Evolutionary conservation across 1,140 invertebrate species (phyloP).

Genomic region (Propsilocerus akamusi): DNA sequence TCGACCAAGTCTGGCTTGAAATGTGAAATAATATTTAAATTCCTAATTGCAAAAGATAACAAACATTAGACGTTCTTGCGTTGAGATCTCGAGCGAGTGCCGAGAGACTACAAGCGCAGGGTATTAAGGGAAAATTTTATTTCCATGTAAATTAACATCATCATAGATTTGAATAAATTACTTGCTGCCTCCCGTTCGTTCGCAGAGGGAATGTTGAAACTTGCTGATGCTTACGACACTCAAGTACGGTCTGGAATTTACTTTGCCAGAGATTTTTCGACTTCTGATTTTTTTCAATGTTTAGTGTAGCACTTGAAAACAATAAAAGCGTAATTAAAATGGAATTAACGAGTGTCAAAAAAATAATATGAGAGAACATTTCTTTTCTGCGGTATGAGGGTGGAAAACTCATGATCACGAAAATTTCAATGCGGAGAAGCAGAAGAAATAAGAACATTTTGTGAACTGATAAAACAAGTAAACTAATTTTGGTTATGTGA

Average conservation of each 20-base stretch:
- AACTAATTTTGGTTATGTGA: too few relatives aligned
- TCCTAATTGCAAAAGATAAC: not conserved
- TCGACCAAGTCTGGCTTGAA: not conserved
- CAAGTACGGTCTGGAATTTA: too few relatives aligned
- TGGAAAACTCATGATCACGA: too few relatives aligned
- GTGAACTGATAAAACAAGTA: too few relatives aligned
- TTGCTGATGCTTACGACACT: too few relatives aligned
- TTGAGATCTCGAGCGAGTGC: not conserved
- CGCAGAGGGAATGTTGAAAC: too few relatives aligned
- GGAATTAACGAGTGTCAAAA: not conserved
- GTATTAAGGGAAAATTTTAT: slow-evolving; percentile 1
- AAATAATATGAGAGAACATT: not conserved
- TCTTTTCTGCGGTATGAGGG: not conserved
- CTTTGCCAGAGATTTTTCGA: too few relatives aligned
- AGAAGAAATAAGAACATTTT: too few relatives aligned
- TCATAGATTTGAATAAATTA: slow-evolving; percentile 4
- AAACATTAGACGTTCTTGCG: not conserved
- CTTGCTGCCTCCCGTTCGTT: too few relatives aligned
- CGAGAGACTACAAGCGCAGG: not conserved
- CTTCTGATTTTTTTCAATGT: too few relatives aligned
- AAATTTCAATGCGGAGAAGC: too few relatives aligned
- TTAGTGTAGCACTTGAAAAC: too few relatives aligned
- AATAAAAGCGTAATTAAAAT: slow-evolving; percentile 1
- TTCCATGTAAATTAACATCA: slow-evolving; percentile 2
- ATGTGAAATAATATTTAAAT: not conserved